Evolutionary conservation across 2,888 invertebrate species (phyloP), one percentile per base, ranked within the genome.

Genomic region (Philhelius pedissequus): DNA sequence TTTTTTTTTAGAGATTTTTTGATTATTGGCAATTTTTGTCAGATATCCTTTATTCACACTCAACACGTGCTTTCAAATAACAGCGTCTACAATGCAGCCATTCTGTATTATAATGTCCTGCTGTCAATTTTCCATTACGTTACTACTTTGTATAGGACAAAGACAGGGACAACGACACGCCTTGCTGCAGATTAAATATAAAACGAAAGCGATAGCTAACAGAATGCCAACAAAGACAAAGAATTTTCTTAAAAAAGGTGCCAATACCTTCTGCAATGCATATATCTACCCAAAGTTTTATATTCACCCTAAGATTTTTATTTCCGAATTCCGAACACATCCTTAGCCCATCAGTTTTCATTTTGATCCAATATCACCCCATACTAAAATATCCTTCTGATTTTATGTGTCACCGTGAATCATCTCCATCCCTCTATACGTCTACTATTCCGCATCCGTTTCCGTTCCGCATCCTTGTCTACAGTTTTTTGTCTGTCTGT

Each of bases 331-430:
- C 77, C 62, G 27, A 73, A 50, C 82, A 77, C 82, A 82, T 77
- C 68, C 54, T 73, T 32, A 62, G 77, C 82, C 82, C 77, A 82
- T 82, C 82, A 82, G 73, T 73, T 82, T 77, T 77, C 82, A 82
- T 82, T 82, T 82, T 82, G 77, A 82, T 82, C 77, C 71, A 45
- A 64, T 70, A 58, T 3, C 40, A 15, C 40, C 38, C 15, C 13
- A 30, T 32, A 64, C 22, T 9, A 22, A 38, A 25, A 25, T 60
- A 40, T 40, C 60, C 60, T 60, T 22, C 15, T 25, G 60, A 60
- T 60, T 60, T 40, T 60, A 27, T 50, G 22, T 38, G 43, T 66
- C 66, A 35, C 18, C 30, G 13, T 30, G 27, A 75, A 75, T 69
- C 56, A 0, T 30, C 30, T 30, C 22, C 64, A 48, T 56, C 62